phyloP scores from a whole-genome alignment of 2,113 vertebrate species.

The Hemibagrus wyckioides region DNA sequence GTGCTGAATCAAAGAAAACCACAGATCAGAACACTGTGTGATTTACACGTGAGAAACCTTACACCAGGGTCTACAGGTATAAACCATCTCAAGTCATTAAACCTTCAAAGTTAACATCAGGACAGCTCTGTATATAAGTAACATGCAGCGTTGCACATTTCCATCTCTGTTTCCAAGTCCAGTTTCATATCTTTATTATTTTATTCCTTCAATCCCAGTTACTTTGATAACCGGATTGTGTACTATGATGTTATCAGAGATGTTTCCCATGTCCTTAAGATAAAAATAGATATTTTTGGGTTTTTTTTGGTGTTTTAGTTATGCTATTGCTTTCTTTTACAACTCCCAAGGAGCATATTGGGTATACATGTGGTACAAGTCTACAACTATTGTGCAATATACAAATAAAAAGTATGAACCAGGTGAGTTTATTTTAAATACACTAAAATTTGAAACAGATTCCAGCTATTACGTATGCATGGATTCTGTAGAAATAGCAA shows the following conservation, averaged over 20 bases:
- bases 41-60: neutral
- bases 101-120: neutral
- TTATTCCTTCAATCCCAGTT: neutral
- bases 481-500: neutral
- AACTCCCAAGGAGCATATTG: neutral
- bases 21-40: neutral
- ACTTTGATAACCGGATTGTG: neutral
- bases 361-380: neutral
- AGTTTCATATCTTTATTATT: neutral
- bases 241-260: neutral
- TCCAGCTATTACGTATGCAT: neutral
- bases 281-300: neutral
- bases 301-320: neutral
- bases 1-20: neutral
- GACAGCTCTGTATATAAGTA: neutral
- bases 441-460: neutral
- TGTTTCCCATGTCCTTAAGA: neutral
- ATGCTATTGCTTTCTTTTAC: neutral
- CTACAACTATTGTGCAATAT: neutral
- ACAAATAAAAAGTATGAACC: neutral
- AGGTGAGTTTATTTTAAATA: neutral
- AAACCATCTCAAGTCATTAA: neutral
- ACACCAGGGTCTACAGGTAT: neutral
- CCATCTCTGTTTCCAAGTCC: neutral
- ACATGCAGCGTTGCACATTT: neutral